Percentiles rank a stretch among this genome's conserved stretches.
Evolutionary conservation across 2,797 vertebrate genomes (phyloP).

Genomic region (Gephyroberyx darwinii): DNA sequence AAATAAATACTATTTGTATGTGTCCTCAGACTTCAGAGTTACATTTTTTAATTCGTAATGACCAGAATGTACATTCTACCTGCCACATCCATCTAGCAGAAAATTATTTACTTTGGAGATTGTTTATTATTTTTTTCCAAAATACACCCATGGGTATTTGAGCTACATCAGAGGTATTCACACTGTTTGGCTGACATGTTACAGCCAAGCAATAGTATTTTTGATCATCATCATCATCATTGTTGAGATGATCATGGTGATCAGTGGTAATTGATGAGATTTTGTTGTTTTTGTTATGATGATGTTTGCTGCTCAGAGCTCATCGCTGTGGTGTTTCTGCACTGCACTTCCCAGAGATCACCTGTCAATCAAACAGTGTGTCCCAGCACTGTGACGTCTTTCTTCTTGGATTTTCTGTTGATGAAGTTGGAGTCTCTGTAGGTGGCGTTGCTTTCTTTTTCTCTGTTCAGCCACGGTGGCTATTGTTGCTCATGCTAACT

Average conservation of each 20-base stretch:
- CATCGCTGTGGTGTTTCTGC: not conserved
- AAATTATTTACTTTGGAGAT: constrained; percentile 38
- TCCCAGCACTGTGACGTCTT: not conserved
- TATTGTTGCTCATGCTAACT: too few relatives aligned
- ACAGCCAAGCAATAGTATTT: too few relatives aligned
- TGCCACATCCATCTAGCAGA: constrained; percentile 44
- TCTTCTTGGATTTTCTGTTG: not conserved
- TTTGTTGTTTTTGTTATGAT: not conserved
- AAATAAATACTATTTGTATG: constrained; percentile 75
- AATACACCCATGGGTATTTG: constrained; percentile 24
- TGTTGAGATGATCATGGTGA: too few relatives aligned
- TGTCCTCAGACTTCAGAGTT: constrained; percentile 65
- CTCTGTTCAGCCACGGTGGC: too few relatives aligned
- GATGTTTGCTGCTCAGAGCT: not conserved
- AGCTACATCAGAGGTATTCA: constrained; percentile 1
- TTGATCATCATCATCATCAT: too few relatives aligned
- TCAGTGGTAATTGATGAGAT: not conserved
- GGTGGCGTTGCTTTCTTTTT: too few relatives aligned
- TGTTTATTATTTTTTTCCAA: constrained; percentile 26
- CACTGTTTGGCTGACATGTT: constrained; percentile 9
- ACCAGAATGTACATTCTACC: constrained; percentile 56
- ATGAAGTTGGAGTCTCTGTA: not conserved
- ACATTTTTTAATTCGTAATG: constrained; percentile 68
- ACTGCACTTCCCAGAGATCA: not conserved
- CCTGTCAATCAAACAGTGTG: too few relatives aligned